Base-by-base conservation (phyloP, 2,888 invertebrate species). In the Chloroclystis v-ata region DNA sequence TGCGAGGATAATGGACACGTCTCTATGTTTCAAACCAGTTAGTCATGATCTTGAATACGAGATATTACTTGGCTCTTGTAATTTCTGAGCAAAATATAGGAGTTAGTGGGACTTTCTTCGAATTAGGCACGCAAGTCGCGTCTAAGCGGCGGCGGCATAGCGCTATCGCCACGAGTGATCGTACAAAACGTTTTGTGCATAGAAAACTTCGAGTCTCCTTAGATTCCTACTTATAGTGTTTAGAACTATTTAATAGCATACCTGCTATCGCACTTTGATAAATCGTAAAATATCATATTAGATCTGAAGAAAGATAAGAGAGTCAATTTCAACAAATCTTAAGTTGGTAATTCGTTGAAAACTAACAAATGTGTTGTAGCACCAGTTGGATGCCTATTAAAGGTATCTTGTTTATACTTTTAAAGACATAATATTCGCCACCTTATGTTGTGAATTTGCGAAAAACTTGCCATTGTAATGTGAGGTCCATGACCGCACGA, bases 51-150 rank as follows among this genome's bases (percentile, higher is more conserved):
- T 57, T 43, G 49, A 45, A 50, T 47, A 46, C 50, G 50, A 57
- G 54, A 62, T 60, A 61, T 57, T 53, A 43, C 55, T 41, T 43
- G 56, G 56, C 16, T 45, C 50, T 52, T 52, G 57, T 58, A 57
- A 59, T 65, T 61, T 61, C 46, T 56, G 57, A 41, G 60, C 60
- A 59, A 67, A 67, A 63, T 63, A 60, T 61, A 59, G 54, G 58
- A 57, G 57, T 60, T 57, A 56, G 49, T 47, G 56, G 57, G 59
- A 65, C 69, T 70, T 70, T 70, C 68, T 67, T 69, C 59, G 56
- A 60, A 66, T 70, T 68, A 65, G 59, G 51, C 44, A 69, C 61
- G 63, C 69, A 60, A 52, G 33, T 53, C 67, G 63, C 67, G 70
- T 67, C 56, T 57, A 37, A 32, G 50, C 52, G 52, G 43, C 55